phyloP scores from a whole-genome alignment of 2,113 vertebrate genomes.

The Hippocampus mohnikei region DNA sequence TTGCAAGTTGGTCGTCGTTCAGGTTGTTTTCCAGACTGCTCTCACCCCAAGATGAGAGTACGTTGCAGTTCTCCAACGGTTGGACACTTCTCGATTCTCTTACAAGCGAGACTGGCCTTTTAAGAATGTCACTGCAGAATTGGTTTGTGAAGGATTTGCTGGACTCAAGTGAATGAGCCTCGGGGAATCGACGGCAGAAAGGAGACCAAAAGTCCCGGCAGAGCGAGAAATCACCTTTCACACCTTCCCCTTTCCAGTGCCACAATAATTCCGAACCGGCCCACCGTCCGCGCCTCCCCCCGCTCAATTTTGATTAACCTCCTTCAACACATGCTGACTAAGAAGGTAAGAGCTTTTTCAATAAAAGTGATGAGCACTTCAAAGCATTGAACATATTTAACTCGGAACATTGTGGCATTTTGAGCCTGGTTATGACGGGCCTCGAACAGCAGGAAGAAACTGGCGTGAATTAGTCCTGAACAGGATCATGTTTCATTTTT shows the following conservation, averaged over 20 bases:
- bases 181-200: constrained; percentile 46
- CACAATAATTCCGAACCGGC: constrained; percentile 33
- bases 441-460: neutral
- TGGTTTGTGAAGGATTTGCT: constrained; percentile 70
- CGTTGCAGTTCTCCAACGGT: constrained; percentile 29
- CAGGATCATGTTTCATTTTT: neutral
- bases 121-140: constrained; percentile 71
- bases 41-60: constrained; percentile 42
- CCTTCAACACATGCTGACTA: constrained; percentile 20
- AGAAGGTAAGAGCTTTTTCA: neutral
- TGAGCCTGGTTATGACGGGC: neutral
- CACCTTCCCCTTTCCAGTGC: constrained; percentile 46
- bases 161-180: constrained; percentile 69
- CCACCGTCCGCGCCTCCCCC: constrained; percentile 12
- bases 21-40: constrained; percentile 40
- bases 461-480: neutral
- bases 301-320: constrained; percentile 46
- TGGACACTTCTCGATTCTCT: constrained; percentile 48
- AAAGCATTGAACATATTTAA: neutral
- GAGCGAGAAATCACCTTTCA: constrained; percentile 56
- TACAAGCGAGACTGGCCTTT: constrained; percentile 63
- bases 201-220: constrained; percentile 7
- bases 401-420: neutral
- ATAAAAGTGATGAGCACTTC: neutral
- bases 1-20: constrained; percentile 12